phyloP scores from a whole-genome alignment of 2,797 vertebrate species.

The Alosa sapidissima region DNA sequence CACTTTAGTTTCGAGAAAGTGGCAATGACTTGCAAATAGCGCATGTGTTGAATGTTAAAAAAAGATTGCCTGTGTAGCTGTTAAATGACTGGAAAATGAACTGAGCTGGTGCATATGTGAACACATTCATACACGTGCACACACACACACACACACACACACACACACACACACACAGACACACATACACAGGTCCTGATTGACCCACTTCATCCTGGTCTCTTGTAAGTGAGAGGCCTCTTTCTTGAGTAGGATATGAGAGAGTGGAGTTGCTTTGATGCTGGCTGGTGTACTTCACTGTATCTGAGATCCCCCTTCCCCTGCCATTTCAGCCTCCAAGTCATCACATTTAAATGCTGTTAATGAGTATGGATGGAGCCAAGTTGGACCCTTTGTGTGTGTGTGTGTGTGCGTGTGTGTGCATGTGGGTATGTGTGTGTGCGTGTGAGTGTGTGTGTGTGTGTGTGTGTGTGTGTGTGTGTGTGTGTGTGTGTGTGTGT shows the following conservation, averaged over 20 bases:
- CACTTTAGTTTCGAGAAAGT: neutral
- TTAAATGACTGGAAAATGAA: neutral
- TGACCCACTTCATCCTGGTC: conserved; percentile 51
- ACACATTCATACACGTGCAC: neutral
- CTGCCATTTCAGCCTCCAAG: neutral
- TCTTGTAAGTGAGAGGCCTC: conserved; percentile 44
- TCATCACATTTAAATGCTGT: neutral
- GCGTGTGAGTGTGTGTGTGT: conserved; percentile 50
- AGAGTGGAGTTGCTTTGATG: conserved; percentile 42
- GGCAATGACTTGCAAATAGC: conserved; percentile 5
- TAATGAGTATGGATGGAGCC: neutral
- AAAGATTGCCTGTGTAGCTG: neutral
- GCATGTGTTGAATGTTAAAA: conserved; percentile 12
- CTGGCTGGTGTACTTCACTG: neutral
- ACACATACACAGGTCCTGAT: conserved; percentile 42
- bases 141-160: conserved; percentile 32
- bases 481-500: conserved; percentile 3
- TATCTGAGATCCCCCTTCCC: neutral
- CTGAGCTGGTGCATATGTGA: neutral
- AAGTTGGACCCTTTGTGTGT: conserved; percentile 29
- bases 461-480: conserved; percentile 35
- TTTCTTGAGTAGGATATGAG: conserved; percentile 37
- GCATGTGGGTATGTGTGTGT: conserved; percentile 38
- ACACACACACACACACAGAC: conserved; percentile 34
- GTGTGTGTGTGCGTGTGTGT: conserved; percentile 5